phyloP scores from a whole-genome alignment of 2,113 vertebrate species.

The Corythaixoides concolor region DNA sequence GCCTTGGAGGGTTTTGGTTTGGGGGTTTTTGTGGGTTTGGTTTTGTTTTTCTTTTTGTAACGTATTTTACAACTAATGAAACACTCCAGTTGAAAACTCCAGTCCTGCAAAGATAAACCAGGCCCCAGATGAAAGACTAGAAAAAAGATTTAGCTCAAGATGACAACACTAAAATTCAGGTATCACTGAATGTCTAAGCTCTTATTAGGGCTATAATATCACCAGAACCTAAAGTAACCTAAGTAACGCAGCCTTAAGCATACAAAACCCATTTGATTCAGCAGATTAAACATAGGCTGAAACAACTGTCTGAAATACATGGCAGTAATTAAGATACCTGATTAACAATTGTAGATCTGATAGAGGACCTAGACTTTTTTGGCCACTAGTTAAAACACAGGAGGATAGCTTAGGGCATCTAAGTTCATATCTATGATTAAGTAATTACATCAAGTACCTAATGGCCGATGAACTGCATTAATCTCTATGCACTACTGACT shows the following conservation, averaged over 20 bases:
- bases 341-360: not conserved
- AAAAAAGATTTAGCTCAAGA: not conserved
- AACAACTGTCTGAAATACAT: not conserved
- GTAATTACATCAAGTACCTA: not conserved
- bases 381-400: not conserved
- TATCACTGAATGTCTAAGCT: not conserved
- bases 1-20: not conserved
- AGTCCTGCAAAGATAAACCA: not conserved
- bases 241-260: not conserved
- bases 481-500: not conserved
- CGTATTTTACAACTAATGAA: not conserved
- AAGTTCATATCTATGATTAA: not conserved
- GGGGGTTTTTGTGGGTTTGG: not conserved
- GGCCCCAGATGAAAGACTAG: not conserved
- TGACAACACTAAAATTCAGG: not conserved
- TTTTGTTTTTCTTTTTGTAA: not conserved
- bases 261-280: not conserved
- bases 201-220: not conserved
- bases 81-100: not conserved
- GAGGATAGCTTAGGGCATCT: not conserved
- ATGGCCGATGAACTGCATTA: not conserved
- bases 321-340: not conserved
- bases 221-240: not conserved
- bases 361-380: not conserved
- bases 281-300: not conserved